Conservation (phyloP, 2,797 vertebrate species). For the Cyprinella venusta region DNA sequence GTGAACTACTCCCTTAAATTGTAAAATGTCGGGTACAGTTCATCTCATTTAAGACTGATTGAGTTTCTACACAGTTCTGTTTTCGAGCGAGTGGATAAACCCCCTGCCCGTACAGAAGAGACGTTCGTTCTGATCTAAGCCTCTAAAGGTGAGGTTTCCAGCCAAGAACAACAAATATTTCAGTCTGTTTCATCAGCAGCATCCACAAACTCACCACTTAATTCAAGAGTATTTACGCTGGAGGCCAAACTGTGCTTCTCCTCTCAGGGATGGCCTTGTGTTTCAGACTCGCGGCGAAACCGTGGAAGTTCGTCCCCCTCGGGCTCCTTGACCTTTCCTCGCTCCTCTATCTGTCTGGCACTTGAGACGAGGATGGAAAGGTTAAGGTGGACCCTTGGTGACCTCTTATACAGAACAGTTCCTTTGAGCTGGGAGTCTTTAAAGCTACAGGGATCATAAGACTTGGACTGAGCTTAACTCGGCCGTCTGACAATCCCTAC, state of each 20-base stretch:
- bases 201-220: background rate
- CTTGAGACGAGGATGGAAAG: conserved; percentile 23
- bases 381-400: conserved; percentile 37
- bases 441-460: conserved; percentile 37
- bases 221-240: background rate
- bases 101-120: no score
- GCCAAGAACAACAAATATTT: background rate
- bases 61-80: no score
- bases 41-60: no score
- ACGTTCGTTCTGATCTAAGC: background rate
- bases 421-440: background rate
- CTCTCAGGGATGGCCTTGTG: background rate
- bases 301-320: conserved; percentile 5
- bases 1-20: no score
- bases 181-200: conserved; percentile 5
- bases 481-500: background rate
- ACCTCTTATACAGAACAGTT: conserved; percentile 13
- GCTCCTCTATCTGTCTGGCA: conserved; percentile 27
- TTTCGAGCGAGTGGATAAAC: background rate
- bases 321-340: conserved; percentile 30
- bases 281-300: conserved; percentile 13
- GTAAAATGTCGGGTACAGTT: no score
- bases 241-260: background rate
- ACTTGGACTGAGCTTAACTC: background rate
- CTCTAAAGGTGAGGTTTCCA: background rate